These are phyloP conservation scores for Gopherus flavomarginatus DNA, from an alignment of 2,113 vertebrate species.

Conservation along the genomic window DNA sequence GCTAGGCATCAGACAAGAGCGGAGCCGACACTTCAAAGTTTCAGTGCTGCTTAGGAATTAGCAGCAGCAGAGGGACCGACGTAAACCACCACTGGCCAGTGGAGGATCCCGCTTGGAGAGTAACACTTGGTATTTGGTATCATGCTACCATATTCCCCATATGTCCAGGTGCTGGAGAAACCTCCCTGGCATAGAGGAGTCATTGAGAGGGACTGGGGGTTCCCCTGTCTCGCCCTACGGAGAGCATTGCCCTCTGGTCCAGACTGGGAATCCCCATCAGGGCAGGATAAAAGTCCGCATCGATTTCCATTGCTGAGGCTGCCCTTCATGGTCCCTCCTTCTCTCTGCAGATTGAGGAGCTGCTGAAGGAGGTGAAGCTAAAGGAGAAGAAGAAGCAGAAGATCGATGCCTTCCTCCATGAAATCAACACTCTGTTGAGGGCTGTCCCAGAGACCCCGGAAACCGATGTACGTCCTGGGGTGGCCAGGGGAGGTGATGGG, in stretches of 20 bases:
- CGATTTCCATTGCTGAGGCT: neutral
- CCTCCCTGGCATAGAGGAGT: neutral
- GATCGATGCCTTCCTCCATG: slow-evolving; percentile 86
- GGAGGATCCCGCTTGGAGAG: neutral
- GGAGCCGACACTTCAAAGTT: neutral
- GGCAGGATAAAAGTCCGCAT: neutral
- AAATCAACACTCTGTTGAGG: slow-evolving; percentile 82
- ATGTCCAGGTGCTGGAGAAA: accelerated
- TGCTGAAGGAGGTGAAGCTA: slow-evolving; percentile 91
- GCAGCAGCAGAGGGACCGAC: neutral
- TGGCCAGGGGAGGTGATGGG: neutral
- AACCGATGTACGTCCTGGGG: slow-evolving; percentile 78
- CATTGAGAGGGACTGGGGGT: neutral
- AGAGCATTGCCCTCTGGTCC: neutral
- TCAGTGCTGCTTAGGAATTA: neutral
- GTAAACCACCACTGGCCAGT: neutral
- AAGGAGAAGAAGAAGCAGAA: slow-evolving; percentile 87
- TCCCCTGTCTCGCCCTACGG: neutral
- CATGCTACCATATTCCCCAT: accelerated
- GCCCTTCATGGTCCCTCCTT: neutral
- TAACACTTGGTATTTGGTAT: neutral
- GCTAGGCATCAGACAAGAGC: accelerated
- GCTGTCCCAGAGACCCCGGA: slow-evolving; percentile 80
- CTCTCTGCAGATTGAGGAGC: slow-evolving; percentile 88
- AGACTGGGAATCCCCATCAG: accelerated